Evolutionary conservation across 2,113 vertebrate species (phyloP), one percentile per base, ranked within the genome.

Genomic region (Albula glossodonta): DNA sequence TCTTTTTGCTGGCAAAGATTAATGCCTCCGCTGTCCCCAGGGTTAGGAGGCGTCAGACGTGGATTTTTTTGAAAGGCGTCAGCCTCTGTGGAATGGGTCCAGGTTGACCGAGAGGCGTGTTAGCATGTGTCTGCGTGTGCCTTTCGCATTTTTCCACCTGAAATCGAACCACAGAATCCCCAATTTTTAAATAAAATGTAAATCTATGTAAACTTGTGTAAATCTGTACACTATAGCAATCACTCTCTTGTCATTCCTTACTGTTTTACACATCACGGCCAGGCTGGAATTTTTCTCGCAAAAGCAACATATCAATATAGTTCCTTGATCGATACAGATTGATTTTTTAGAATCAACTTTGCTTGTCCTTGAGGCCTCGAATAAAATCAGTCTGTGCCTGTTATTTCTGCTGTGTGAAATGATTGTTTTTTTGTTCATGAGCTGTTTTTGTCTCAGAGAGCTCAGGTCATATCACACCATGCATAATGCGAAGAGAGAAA

Each of bases 1-100:
- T 86, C 66, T 86, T 49, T 51, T 49, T 51, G 15, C 74, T 41
- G 41, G 4, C 19, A 63, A 82, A 86, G 85, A 86, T 83, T 78
- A 86, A 86, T 81, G 70, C 78, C 51, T 77, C 81, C 60, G 15
- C 60, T 77, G 66, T 31, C 41, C 56, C 63, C 74, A 19, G 70
- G 83, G 83, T 31, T 53, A 51, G 83, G 31, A 84, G 25, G 19
- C 19, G 48, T 84, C 83, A 84, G 49, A 13, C 48, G 5, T 51
- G 15, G 19, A 66, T 25, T 78, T 66, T 66, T 66, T 51, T 77
- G 66, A 84, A 9, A 15, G 70, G 83, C 83, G 25, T 60, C 60
- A 31, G 17, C n/a, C 52, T 25, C 22, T 53, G 51, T 11, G 17
- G 81, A 3, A 56, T 22, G 22, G 81, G 51, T 12, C 52, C 25